Evolutionary conservation across 2,888 invertebrate species (phyloP).

Genomic region (Alviniconcha strummeri): DNA sequence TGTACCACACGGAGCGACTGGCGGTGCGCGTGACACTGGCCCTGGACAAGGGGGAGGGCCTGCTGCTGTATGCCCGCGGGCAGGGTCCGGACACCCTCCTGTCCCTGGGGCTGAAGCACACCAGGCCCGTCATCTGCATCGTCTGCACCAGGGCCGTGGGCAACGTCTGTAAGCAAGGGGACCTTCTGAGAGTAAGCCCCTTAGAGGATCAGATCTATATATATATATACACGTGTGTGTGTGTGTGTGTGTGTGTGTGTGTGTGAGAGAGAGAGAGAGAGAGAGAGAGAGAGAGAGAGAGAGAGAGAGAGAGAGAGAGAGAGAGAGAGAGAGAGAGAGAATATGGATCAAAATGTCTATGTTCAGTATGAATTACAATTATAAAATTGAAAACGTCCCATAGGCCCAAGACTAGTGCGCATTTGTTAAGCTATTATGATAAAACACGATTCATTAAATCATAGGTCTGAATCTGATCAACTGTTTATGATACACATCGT

Average conservation of each 20-base stretch:
- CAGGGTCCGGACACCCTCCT: neutral
- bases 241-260: too few relatives aligned
- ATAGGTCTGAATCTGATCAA: too few relatives aligned
- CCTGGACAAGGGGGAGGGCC: slow-evolving; percentile 26
- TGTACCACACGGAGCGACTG: slow-evolving; percentile 15
- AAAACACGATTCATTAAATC: too few relatives aligned
- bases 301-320: neutral
- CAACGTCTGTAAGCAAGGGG: slow-evolving; percentile 1
- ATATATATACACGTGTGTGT: too few relatives aligned
- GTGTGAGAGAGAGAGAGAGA: neutral
- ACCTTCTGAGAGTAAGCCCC: neutral
- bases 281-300: neutral
- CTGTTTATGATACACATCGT: too few relatives aligned
- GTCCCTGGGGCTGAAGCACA: slow-evolving; percentile 5
- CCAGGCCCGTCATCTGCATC: slow-evolving; percentile 7
- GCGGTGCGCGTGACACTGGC: slow-evolving; percentile 10
- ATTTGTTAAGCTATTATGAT: too few relatives aligned
- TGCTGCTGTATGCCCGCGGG: slow-evolving; percentile 28
- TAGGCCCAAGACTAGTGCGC: too few relatives aligned
- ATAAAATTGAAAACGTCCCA: too few relatives aligned
- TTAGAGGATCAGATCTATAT: too few relatives aligned
- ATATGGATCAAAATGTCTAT: too few relatives aligned
- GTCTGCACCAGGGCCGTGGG: neutral
- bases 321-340: neutral
- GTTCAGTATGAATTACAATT: too few relatives aligned